Conservation (phyloP, 2,888 invertebrate species). For the Pristionchus entomophagus region DNA sequence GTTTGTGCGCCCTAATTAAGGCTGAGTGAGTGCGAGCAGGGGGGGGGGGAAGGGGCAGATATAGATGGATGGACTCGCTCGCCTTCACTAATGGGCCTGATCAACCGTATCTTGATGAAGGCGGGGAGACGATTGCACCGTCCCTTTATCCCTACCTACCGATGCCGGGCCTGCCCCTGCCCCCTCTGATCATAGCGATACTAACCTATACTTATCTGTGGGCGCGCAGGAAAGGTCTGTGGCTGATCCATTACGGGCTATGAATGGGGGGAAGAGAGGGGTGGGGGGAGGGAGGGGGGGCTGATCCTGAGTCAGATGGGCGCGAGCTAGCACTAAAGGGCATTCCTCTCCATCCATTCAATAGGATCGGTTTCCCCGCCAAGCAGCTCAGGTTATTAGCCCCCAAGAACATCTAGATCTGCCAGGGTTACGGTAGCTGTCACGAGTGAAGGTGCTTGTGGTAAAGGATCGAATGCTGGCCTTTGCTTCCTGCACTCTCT, state of each 20-base stretch:
- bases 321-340: neutral
- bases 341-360: too few species aligned
- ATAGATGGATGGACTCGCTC: constrained; percentile 8
- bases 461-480: too few species aligned
- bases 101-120: neutral
- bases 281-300: neutral
- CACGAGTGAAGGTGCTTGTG: too few species aligned
- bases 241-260: neutral
- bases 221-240: neutral
- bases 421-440: too few species aligned
- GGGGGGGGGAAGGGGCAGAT: neutral
- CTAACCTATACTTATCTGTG: constrained; percentile 25
- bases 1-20: neutral
- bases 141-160: too few species aligned
- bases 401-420: too few species aligned
- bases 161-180: too few species aligned
- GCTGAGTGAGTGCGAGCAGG: constrained; percentile 16
- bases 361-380: too few species aligned
- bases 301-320: neutral
- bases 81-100: constrained; percentile 25
- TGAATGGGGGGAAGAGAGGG: too few species aligned
- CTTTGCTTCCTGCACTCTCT: neutral
- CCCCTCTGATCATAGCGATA: constrained; percentile 36
- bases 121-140: too few species aligned
- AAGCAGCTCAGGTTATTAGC: too few species aligned